A percentile compares a stretch with the other conserved stretches of the same genome.
phyloP scores from a whole-genome alignment of 2,888 invertebrate species.

The Nymphalis polychloros region DNA sequence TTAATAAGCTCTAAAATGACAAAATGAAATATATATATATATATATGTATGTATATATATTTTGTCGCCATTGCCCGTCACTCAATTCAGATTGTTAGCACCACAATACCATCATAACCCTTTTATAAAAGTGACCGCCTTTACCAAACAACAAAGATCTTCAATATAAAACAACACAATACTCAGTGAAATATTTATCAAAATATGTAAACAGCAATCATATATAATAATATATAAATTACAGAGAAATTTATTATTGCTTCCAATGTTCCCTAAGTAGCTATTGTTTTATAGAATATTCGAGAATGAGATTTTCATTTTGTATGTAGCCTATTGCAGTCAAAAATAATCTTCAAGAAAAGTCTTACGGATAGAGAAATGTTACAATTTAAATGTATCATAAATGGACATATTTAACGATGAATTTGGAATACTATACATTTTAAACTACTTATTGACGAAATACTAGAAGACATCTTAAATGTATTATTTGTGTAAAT shows the following conservation, averaged over 20 bases:
- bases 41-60: slow-evolving; percentile 67
- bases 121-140: slow-evolving; percentile 58
- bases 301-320: slow-evolving; percentile 36
- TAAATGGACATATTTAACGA: slow-evolving; percentile 57
- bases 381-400: slow-evolving; percentile 37
- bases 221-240: slow-evolving; percentile 35
- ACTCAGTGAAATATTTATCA: slow-evolving; percentile 36
- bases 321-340: slow-evolving; percentile 5
- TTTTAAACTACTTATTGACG: slow-evolving; percentile 24
- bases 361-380: slow-evolving; percentile 12
- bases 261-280: slow-evolving; percentile 45
- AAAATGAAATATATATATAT: slow-evolving; percentile 74
- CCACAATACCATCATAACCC: slow-evolving; percentile 67
- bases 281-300: slow-evolving; percentile 36
- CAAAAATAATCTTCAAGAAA: slow-evolving; percentile 9
- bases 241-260: slow-evolving; percentile 54
- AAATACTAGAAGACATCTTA: slow-evolving; percentile 31
- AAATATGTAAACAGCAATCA: slow-evolving; percentile 39
- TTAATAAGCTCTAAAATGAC: slow-evolving; percentile 81
- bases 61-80: slow-evolving; percentile 69
- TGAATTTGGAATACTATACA: slow-evolving; percentile 24
- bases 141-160: slow-evolving; percentile 34
- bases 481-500: slow-evolving; percentile 37
- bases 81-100: slow-evolving; percentile 73
- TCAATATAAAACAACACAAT: slow-evolving; percentile 34